phyloP scores from a whole-genome alignment of 2,797 vertebrate species.

The Platyrinchus mystaceus region DNA sequence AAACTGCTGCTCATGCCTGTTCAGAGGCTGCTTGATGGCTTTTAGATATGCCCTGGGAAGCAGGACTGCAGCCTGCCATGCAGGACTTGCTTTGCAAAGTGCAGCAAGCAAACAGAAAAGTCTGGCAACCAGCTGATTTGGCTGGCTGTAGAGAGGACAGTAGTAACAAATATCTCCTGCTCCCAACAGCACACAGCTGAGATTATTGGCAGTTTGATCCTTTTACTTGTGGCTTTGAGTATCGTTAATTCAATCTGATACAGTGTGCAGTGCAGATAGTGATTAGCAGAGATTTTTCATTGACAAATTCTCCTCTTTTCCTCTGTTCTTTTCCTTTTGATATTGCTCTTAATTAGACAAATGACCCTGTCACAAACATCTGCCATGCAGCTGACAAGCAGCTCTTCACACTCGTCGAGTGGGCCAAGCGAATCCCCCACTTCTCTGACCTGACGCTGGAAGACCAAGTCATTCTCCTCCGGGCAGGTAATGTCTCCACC shows the following conservation, averaged over 20 bases:
- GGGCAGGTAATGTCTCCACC: slow-evolving; percentile 82
- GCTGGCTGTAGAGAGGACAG: neutral
- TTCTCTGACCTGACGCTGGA: slow-evolving; percentile 92
- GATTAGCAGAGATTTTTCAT: neutral
- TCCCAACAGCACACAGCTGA: neutral
- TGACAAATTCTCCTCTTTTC: neutral
- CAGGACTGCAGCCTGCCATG: neutral
- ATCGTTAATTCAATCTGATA: accelerated
- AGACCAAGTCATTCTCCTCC: slow-evolving; percentile 94
- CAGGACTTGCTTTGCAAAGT: neutral
- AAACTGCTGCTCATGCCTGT: neutral
- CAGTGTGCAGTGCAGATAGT: neutral
- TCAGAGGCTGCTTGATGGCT: neutral
- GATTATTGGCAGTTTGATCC: neutral
- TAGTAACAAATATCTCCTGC: neutral
- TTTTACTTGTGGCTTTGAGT: neutral
- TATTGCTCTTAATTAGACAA: slow-evolving; percentile 78
- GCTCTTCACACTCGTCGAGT: slow-evolving; percentile 95
- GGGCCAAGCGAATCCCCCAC: slow-evolving; percentile 96
- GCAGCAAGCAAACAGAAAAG: neutral
- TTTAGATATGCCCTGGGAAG: neutral
- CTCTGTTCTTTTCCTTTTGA: neutral
- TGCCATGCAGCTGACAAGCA: slow-evolving; percentile 97
- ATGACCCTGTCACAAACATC: slow-evolving; percentile 96
- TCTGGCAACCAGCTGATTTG: neutral